These are phyloP conservation scores for Dryomyza anilis DNA, from an alignment of 2,888 invertebrate species.

Conservation along the genomic window DNA sequence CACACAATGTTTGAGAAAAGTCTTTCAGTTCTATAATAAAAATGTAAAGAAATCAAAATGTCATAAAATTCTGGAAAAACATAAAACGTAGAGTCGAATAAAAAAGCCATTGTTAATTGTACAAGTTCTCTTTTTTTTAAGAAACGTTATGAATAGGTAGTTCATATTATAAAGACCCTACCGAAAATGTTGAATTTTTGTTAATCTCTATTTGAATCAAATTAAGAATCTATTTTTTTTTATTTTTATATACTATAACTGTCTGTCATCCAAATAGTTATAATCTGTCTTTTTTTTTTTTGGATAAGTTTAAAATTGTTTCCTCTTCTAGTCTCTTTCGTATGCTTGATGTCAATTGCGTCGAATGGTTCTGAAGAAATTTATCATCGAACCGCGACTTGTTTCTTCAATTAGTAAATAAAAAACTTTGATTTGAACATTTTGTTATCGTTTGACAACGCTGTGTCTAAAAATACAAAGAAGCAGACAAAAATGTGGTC, in stretches of 20 bases:
- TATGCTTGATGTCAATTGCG: slow-evolving; percentile 4
- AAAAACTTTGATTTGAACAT: slow-evolving; percentile 11
- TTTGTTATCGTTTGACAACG: slow-evolving; percentile 13
- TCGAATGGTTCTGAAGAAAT: slow-evolving; percentile 14
- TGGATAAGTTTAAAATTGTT: neutral
- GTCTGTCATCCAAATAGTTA: slow-evolving; percentile 19
- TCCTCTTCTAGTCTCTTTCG: neutral
- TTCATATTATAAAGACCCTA: no score
- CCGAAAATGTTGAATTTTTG: no score
- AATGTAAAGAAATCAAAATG: neutral
- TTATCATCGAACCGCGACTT: slow-evolving; percentile 8
- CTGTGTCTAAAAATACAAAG: no score
- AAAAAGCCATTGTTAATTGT: no score
- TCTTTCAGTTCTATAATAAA: no score
- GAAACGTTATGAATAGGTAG: no score
- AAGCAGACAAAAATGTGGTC: no score
- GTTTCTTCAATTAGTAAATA: slow-evolving; percentile 16
- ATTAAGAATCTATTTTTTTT: no score
- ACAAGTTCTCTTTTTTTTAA: no score
- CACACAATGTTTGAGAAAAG: neutral
- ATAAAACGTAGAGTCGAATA: no score
- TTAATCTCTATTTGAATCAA: no score
- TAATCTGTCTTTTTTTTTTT: slow-evolving; percentile 1
- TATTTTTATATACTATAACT: no score
- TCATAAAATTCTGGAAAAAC: neutral